Evolutionary conservation across 2,797 vertebrate species (phyloP), one percentile per base, ranked within the genome.

Genomic region (Chloroceryle inda): DNA sequence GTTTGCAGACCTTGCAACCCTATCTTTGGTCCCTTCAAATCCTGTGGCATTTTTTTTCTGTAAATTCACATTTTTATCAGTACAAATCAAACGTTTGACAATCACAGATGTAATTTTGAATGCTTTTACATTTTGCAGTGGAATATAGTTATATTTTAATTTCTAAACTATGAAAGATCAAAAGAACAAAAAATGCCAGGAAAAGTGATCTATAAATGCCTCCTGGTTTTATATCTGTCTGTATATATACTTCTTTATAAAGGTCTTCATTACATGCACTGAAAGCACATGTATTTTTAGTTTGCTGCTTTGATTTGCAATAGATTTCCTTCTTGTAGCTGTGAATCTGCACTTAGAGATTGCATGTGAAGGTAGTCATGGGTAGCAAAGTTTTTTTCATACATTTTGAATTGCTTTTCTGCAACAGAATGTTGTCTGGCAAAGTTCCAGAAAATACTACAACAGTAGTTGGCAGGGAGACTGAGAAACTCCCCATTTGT

Each of bases 31-130:
- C 21, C 27, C 19, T 80, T 72, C 20, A 58, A 74, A 78, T 45
- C 6, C 10, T 31, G 14, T 8, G 0, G 3, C 4, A 7, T 13
- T 68, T 74, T 45, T 77, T 50, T 40, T 3, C 12, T 52, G 1
- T 5, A 59, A 20, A 15, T 78, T 62, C 22, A 38, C 14, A 27
- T 6, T 56, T 4, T 47, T 91, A 59, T 52, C 23, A 20, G 13
- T 67, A 81, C 5, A 79, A 74, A 79, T 82, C 15, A 79, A 66
- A 17, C n/a, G 5, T 45, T 78, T 78, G 66, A 27, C 40, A 83
- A 19, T 38, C 55, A 23, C 8, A 49, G 56, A 23, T 68, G 40
- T 20, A 83, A 82, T 85, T 79, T 85, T 31, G 27, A 85, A 83
- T 67, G 15, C 12, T 27, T 76, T 95, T 87, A 38, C 14, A 23